Evolutionary conservation across 2,888 invertebrate species (phyloP).

Genomic region (Unio delphinus): DNA sequence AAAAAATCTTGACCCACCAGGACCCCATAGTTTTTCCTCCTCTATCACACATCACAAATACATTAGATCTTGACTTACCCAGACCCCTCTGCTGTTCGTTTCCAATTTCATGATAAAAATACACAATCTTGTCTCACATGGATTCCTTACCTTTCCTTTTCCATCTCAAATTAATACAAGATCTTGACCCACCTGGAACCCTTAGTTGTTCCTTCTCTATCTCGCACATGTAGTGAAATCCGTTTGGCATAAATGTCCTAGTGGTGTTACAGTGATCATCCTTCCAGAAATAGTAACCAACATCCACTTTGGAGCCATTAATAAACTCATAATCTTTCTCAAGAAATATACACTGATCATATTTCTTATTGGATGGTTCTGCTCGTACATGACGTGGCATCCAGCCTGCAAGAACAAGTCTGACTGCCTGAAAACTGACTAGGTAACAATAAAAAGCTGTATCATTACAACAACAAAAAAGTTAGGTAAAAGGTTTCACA

Average conservation of each 20-base stretch:
- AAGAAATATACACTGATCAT: constrained; percentile 51
- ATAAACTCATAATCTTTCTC: constrained; percentile 37
- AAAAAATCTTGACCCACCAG: too few species aligned
- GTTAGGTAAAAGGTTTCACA: too few species aligned
- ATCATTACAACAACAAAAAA: background rate
- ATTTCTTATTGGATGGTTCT: constrained; percentile 45
- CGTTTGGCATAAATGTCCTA: constrained; percentile 20
- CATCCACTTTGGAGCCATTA: constrained; percentile 20
- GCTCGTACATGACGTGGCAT: constrained; percentile 27
- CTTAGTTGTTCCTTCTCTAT: too few species aligned
- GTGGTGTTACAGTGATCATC: constrained; percentile 71
- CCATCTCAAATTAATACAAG: too few species aligned
- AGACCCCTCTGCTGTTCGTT: too few species aligned
- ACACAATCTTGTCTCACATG: too few species aligned
- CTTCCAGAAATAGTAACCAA: constrained; percentile 65
- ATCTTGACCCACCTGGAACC: too few species aligned
- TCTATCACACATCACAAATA: too few species aligned
- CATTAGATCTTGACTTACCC: too few species aligned
- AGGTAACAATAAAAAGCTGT: background rate
- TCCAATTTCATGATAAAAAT: too few species aligned
- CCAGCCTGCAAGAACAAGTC: constrained; percentile 39
- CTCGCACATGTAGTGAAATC: constrained; percentile 72
- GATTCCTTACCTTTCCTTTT: too few species aligned
- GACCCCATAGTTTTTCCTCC: too few species aligned
- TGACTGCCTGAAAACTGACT: background rate